Percentiles rank a stretch among this genome's conserved stretches.
phyloP scores from a whole-genome alignment of 2,113 vertebrate species.

The Ursus arctos region DNA sequence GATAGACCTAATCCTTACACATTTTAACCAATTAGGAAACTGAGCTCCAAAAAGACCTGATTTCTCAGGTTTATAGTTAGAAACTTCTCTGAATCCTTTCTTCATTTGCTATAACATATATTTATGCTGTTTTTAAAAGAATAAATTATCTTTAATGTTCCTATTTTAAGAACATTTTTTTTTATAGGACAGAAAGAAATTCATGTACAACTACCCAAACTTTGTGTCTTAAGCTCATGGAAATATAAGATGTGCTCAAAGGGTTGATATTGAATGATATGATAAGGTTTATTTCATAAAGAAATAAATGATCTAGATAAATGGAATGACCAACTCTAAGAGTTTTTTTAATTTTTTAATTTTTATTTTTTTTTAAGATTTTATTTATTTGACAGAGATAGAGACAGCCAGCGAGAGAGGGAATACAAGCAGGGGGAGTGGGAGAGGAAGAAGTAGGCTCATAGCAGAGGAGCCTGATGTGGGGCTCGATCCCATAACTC shows the following conservation, averaged over 20 bases:
- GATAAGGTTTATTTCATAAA: background rate
- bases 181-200: background rate
- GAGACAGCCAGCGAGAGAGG: too few relatives aligned
- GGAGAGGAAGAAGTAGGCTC: too few relatives aligned
- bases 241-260: background rate
- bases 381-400: background rate
- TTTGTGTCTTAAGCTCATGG: background rate
- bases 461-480: too few relatives aligned
- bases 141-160: background rate
- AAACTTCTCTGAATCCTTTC: background rate
- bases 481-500: too few relatives aligned
- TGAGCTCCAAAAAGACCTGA: background rate
- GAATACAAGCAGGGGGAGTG: too few relatives aligned
- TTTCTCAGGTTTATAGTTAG: background rate
- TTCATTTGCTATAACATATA: background rate
- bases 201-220: background rate
- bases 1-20: background rate
- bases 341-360: too few relatives aligned
- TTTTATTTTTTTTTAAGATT: too few relatives aligned
- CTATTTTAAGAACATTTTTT: background rate
- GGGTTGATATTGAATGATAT: background rate
- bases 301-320: background rate
- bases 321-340: background rate
- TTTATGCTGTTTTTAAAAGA: background rate
- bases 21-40: constrained; percentile 5